Conservation (phyloP, 2,113 vertebrate species). For the Tinamus guttatus region DNA sequence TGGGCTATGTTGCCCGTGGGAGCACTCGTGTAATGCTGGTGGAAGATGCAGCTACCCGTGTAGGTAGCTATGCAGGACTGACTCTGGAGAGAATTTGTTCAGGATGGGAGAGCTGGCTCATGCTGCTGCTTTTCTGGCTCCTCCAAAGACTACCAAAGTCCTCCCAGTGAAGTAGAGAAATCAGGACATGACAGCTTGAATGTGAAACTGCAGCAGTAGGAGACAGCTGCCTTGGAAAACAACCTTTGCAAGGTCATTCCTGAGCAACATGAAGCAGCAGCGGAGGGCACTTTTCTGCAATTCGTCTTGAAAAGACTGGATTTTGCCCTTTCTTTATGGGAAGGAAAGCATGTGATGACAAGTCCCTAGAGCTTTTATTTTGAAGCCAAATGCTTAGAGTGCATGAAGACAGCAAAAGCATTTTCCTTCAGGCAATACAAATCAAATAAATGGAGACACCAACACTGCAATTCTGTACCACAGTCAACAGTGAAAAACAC, state of each 20-base stretch:
- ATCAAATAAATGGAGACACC: conserved; percentile 55
- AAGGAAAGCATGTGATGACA: conserved; percentile 23
- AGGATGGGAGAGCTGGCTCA: background rate
- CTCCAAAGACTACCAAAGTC: background rate
- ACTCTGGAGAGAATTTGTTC: background rate
- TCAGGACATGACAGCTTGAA: background rate
- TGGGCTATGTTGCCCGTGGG: rapidly evolving
- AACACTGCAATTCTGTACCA: background rate
- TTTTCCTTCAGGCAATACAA: conserved; percentile 57
- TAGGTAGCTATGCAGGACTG: rapidly evolving
- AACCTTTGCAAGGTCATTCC: conserved; percentile 38
- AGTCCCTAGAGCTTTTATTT: conserved; percentile 59
- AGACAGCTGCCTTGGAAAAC: background rate
- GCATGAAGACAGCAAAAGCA: conserved; percentile 52
- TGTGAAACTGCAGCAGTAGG: conserved; percentile 4
- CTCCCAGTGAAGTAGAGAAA: background rate
- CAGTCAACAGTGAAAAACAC: background rate
- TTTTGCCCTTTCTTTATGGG: conserved; percentile 21
- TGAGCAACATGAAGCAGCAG: background rate
- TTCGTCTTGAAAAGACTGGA: conserved; percentile 20
- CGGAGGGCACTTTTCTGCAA: background rate
- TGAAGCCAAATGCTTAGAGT: conserved; percentile 62
- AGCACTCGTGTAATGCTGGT: rapidly evolving
- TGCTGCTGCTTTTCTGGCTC: background rate
- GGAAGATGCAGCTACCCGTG: background rate